These are phyloP conservation scores for Andrena bicolor DNA, from an alignment of 2,888 invertebrate genomes.

Conservation along the genomic window DNA sequence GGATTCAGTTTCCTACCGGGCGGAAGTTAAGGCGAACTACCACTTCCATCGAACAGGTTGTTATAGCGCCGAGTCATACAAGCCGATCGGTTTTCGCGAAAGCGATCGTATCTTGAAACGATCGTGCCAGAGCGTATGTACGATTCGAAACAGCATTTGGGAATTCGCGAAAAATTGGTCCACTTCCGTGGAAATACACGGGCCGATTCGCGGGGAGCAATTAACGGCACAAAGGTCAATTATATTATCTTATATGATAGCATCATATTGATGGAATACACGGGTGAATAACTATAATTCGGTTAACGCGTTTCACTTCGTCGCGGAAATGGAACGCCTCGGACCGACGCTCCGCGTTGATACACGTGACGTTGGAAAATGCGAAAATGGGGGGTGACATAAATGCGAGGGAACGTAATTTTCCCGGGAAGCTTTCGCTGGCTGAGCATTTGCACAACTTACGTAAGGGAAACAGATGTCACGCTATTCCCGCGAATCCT, in stretches of 20 bases:
- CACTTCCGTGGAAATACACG: no score
- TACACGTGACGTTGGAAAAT: conserved; percentile 7
- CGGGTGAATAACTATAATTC: not conserved
- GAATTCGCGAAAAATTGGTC: not conserved
- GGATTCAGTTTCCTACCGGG: conserved; percentile 31
- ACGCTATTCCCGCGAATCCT: not conserved
- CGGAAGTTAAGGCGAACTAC: conserved; percentile 42
- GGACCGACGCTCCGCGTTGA: no score
- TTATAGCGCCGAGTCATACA: conserved; percentile 12
- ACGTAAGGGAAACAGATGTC: conserved; percentile 12
- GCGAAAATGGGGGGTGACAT: not conserved
- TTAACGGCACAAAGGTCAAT: not conserved
- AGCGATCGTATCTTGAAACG: not conserved
- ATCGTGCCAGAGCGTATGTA: not conserved
- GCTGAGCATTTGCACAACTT: conserved; percentile 5
- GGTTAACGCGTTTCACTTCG: not conserved
- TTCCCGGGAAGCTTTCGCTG: conserved; percentile 1
- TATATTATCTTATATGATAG: not conserved
- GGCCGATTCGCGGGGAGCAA: not conserved
- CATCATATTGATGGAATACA: not conserved
- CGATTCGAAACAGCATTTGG: not conserved
- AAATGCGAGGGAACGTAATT: conserved; percentile 18
- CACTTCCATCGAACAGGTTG: conserved; percentile 21
- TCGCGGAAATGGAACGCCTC: not conserved
- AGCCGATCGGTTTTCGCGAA: no score